Conservation (phyloP, 2,797 vertebrate genomes). For the Macrochelys suwanniensis region DNA sequence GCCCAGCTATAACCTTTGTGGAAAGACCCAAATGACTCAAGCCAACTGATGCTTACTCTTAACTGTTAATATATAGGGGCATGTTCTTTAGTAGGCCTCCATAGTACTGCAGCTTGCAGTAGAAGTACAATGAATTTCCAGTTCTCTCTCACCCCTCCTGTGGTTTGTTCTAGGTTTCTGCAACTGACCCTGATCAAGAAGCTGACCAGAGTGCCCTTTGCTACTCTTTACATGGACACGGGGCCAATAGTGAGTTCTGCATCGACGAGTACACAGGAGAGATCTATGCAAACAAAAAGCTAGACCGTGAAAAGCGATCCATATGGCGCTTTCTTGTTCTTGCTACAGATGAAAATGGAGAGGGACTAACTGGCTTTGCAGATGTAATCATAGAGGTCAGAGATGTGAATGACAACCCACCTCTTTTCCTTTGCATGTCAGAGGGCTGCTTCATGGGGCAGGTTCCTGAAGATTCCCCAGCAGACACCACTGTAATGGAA, state of each 20-base stretch:
- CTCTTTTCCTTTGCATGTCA: conserved; percentile 87
- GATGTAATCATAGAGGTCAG: conserved; percentile 89
- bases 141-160: neutral
- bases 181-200: conserved; percentile 89
- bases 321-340: conserved; percentile 90
- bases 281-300: conserved; percentile 83
- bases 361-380: conserved; percentile 91
- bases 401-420: conserved; percentile 90
- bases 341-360: conserved; percentile 89
- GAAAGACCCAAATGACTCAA: conserved; percentile 19
- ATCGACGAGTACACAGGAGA: conserved; percentile 86
- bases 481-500: conserved; percentile 90
- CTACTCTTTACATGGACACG: conserved; percentile 91
- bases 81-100: neutral
- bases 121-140: neutral
- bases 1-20: neutral
- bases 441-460: conserved; percentile 88
- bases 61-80: neutral
- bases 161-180: conserved; percentile 85
- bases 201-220: conserved; percentile 87
- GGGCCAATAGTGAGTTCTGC: conserved; percentile 87
- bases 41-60: neutral
- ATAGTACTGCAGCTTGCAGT: neutral
- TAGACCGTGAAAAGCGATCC: conserved; percentile 88
- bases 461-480: conserved; percentile 88